Conservation (phyloP, 2,888 invertebrate species). For the Pachliopta kotzebuea region DNA sequence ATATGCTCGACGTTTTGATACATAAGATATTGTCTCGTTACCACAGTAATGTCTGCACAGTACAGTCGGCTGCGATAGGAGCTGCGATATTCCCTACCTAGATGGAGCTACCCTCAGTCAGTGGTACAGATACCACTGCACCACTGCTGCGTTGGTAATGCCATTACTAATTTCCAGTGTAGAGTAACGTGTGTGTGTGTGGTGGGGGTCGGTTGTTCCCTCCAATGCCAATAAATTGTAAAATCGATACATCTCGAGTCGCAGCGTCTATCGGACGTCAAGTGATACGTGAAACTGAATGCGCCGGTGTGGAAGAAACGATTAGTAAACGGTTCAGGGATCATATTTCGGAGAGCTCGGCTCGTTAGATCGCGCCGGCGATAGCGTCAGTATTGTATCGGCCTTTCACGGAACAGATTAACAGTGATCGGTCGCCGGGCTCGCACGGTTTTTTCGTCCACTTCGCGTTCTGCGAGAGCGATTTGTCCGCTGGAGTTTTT, state of each 20-base stretch:
- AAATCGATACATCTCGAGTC: constrained; percentile 25
- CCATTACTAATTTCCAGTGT: too few relatives aligned
- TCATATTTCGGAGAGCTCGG: constrained; percentile 55
- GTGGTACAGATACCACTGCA: too few relatives aligned
- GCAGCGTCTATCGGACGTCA: constrained; percentile 48
- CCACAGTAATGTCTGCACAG: too few relatives aligned
- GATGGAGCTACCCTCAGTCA: too few relatives aligned
- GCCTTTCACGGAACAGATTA: constrained; percentile 40
- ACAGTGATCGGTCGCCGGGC: constrained; percentile 34
- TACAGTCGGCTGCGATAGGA: too few relatives aligned
- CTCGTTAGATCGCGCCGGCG: constrained; percentile 37
- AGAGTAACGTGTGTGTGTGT: too few relatives aligned
- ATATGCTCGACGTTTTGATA: too few relatives aligned
- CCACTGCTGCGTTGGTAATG: too few relatives aligned
- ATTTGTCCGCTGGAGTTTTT: constrained; percentile 11
- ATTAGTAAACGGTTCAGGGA: constrained; percentile 61
- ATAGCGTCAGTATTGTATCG: constrained; percentile 41
- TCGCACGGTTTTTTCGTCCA: constrained; percentile 31
- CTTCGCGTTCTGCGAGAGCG: constrained; percentile 11
- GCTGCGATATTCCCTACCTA: too few relatives aligned
- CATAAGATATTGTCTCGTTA: too few relatives aligned
- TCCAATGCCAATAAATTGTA: constrained; percentile 22
- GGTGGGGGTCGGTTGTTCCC: not conserved
- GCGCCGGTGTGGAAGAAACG: constrained; percentile 61
- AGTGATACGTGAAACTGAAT: constrained; percentile 63